These are phyloP conservation scores for Excalfactoria chinensis DNA, from an alignment of 2,113 vertebrate species.

Conservation along the genomic window DNA sequence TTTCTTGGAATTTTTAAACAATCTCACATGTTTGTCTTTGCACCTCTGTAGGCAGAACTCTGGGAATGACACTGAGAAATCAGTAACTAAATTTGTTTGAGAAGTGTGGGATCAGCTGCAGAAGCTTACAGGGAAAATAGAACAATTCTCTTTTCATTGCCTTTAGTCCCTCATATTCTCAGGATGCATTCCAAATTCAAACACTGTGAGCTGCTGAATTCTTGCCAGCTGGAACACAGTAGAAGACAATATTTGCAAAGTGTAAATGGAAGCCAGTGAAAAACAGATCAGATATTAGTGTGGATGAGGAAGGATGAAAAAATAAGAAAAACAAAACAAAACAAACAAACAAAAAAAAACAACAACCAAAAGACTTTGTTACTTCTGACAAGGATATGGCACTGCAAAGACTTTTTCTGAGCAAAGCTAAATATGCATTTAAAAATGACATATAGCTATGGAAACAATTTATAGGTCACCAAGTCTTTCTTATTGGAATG, in stretches of 20 bases:
- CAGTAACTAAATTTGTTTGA: neutral
- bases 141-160: slow-evolving; percentile 1
- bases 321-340: neutral
- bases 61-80: neutral
- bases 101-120: slow-evolving; percentile 41
- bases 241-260: slow-evolving; percentile 50
- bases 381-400: neutral
- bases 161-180: neutral
- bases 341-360: no score
- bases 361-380: neutral
- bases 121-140: slow-evolving; percentile 14
- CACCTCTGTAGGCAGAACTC: neutral
- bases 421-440: neutral
- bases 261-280: slow-evolving; percentile 23
- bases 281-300: neutral
- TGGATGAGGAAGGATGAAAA: neutral
- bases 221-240: slow-evolving; percentile 21
- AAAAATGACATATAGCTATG: neutral
- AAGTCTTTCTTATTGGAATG: slow-evolving; percentile 27
- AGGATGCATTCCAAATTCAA: slow-evolving; percentile 27
- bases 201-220: slow-evolving; percentile 31
- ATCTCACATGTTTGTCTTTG: neutral
- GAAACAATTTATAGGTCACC: slow-evolving; percentile 40
- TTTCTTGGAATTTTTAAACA: neutral
- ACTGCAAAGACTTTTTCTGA: slow-evolving; percentile 28